Base-by-base conservation (phyloP, 2,888 invertebrate species). In the Strigamia transsilvanica region DNA sequence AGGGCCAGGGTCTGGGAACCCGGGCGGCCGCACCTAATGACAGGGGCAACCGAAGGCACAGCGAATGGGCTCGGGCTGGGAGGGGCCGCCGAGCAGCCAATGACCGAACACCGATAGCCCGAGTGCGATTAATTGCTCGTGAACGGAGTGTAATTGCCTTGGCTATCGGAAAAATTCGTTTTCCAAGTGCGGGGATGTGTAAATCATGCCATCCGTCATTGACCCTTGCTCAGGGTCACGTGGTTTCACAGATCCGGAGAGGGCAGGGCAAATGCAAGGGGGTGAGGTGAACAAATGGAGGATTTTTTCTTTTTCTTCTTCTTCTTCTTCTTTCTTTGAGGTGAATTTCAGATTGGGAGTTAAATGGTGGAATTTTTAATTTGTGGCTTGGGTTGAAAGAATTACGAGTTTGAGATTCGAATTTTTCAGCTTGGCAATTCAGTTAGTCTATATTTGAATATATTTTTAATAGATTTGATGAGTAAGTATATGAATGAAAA, bases 1-100 rank as follows among this genome's bases (percentile, higher is more conserved):
- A 46, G 46, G 15, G 15, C 46, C 46, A 12, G 46, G 46, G 46
- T 46, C 46, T 46, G 46, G 46, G 46, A 46, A 46, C 46, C 13
- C 46, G 46, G 46, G 46, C 46, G 46, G 46, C 46, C 46, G 46
- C 46, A 46, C 46, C 46, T 46, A 46, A 46, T 46, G 46, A 46
- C 46, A 46, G 46, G 10, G 46, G 46, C 46, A 46, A 46, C 13
- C 13, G 46, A 46, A 15, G 13, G 46, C 46, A 34, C 15, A 15
- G 46, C 46, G 46, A 46, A 46, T 46, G 46, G 46, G 46, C 46
- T 46, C 46, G 46, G 46, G 46, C 46, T 46, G 46, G 46, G 46
- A 46, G 46, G 46, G 46, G 46, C 46, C 46, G 13, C 2, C 13
- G 46, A 46, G 46, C 46, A 46, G 46, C 46, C 46, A 46, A 46